These are phyloP conservation scores for Ophion ventricosus DNA, from an alignment of 2,888 invertebrate species.

Conservation along the genomic window DNA sequence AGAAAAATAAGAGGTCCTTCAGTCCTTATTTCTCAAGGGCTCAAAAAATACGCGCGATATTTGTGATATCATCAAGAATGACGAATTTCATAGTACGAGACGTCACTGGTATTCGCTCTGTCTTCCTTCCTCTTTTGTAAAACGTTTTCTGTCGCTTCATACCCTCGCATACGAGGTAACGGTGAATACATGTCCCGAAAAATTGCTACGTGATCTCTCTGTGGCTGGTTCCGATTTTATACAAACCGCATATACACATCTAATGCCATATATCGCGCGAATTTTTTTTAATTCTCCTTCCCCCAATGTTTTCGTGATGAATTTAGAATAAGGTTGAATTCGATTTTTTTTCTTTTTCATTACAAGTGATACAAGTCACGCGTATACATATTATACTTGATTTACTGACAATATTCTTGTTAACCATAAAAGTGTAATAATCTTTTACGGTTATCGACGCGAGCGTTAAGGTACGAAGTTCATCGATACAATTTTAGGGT, in stretches of 20 bases:
- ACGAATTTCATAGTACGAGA: not conserved
- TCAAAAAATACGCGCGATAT: too few species aligned
- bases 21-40: too few species aligned
- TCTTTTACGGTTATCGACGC: conserved; percentile 23
- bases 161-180: not conserved
- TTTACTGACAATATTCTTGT: not conserved
- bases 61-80: not conserved
- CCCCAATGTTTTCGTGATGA: conserved; percentile 8
- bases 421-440: conserved; percentile 10
- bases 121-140: too few species aligned
- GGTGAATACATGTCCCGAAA: conserved; percentile 27
- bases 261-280: not conserved
- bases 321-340: not conserved
- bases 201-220: conserved; percentile 57
- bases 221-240: conserved; percentile 3
- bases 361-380: not conserved
- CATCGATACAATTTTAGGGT: conserved; percentile 37
- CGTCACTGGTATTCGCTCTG: too few species aligned
- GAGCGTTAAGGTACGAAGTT: conserved; percentile 48
- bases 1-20: too few species aligned
- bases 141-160: too few species aligned
- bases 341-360: not conserved
- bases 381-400: not conserved
- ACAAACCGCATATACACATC: conserved; percentile 1
- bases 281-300: conserved; percentile 25